Base-by-base conservation (phyloP, 2,888 invertebrate species). In the Drosophila parthenogenetica region DNA sequence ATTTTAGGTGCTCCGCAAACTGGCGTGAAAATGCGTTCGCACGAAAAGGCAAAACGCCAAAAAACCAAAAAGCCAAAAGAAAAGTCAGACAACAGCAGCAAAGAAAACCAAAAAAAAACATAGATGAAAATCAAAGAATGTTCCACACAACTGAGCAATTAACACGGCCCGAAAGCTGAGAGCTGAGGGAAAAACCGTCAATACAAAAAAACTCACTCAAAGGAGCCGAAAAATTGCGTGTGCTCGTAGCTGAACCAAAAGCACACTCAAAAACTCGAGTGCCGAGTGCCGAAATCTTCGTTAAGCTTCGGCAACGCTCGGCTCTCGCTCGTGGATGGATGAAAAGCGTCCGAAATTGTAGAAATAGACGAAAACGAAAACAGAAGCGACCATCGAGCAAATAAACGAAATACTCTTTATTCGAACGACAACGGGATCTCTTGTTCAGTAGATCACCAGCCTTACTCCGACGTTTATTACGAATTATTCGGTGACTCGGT, bases 361-460 rank as follows among this genome's bases (percentile, higher is more conserved):
- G 81, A 89, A 87, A 89, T 90, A 90, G 89, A 90, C 79, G 84
- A 90, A 89, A 80, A 77, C 65, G 84, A 90, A 89, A 80, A 77
- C 65, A 80, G 73, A 79, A 76, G 77, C 84, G 81, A 82, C 63
- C 83, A 75, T 73, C 77, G 81, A 79, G 82, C 84, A 90, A 82
- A 90, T 90, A 87, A 84, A 90, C 91, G 91, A 91, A 91, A 91
- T 91, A 92, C 92, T 91, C 91, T 92, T 92, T 91, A 92, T 92
- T 92, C 92, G 92, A 92, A 92, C 92, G 92, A 92, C 91, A 91
- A 91, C 91, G 92, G 91, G 92, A 92, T 92, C 92, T 92, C 91
- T 92, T 92, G 92, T 92, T 92, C 92, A 92, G 92, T 92, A 92
- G 92, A 92, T 92, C 92, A 92, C 92, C 92, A 92, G 92, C 92